Conservation (phyloP, 2,888 invertebrate genomes). For the Loripinus fragilis region DNA sequence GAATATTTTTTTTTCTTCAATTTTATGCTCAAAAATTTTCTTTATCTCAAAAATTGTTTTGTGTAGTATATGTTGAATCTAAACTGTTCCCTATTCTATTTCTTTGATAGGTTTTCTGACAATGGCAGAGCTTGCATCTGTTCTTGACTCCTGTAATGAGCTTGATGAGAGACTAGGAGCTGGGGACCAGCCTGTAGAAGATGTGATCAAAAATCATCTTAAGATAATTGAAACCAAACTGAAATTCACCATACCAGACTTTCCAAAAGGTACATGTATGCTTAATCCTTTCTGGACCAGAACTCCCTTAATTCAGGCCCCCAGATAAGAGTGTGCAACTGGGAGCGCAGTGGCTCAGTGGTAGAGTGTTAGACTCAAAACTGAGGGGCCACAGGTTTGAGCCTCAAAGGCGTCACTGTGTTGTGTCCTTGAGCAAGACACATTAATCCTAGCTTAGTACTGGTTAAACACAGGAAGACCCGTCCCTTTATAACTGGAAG, state of each 20-base stretch:
- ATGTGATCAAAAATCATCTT: slow-evolving; percentile 52
- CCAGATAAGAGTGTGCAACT: background rate
- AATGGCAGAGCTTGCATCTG: slow-evolving; percentile 38
- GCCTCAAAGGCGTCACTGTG: too few relatives aligned
- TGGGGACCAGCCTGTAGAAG: slow-evolving; percentile 8
- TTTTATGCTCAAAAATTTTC: too few relatives aligned
- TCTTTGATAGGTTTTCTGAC: background rate
- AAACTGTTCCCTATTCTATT: too few relatives aligned
- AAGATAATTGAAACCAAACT: slow-evolving; percentile 41
- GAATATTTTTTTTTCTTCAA: too few relatives aligned
- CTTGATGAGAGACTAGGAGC: slow-evolving; percentile 59
- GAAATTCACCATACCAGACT: slow-evolving; percentile 58
- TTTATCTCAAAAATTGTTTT: too few relatives aligned
- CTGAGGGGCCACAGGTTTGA: background rate
- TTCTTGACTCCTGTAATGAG: slow-evolving; percentile 54
- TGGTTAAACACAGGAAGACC: too few relatives aligned
- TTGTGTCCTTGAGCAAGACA: too few relatives aligned
- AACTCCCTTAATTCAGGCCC: background rate
- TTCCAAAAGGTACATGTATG: slow-evolving; percentile 54
- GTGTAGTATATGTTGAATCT: too few relatives aligned
- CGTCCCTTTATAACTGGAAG: too few relatives aligned
- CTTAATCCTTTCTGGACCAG: too few relatives aligned
- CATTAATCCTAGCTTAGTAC: too few relatives aligned
- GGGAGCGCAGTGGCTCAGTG: background rate
- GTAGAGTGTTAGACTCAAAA: background rate